Base-by-base conservation (phyloP, 53 echinoderm and acorn worm species). In the Glandiceps talaboti region DNA sequence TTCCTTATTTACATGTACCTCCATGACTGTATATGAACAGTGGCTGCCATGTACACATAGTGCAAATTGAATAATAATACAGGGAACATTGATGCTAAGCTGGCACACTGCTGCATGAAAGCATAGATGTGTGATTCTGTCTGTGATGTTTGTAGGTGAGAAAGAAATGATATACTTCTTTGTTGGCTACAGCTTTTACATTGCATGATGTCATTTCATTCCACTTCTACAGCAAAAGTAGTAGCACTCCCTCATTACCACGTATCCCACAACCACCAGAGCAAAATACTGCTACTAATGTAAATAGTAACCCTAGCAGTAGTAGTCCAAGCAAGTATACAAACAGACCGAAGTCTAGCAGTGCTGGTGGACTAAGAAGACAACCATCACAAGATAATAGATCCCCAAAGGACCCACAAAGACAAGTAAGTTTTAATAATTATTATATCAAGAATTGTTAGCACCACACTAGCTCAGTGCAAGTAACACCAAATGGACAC, bases 191-290 rank as follows among this genome's bases (percentile, higher is more conserved):
- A 20, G 20, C 64, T 45, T 20, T 45, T 45, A n/a, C n/a, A n/a
- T n/a, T n/a, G n/a, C n/a, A n/a, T n/a, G n/a, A n/a, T n/a, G n/a
- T n/a, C n/a, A n/a, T n/a, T n/a, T n/a, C 6, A 12, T 45, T 45
- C 20, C 64, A 45, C 64, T 45, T 20, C 20, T 45, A 45, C 64
- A 45, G 64, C 64, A 84, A 88, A 76, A 80, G 82, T 73, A 85
- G 91, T 76, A 94, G 92, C 82, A 94, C 95, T 0, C 95, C 95
- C 1, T 86, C 85, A 45, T 86, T 94, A 83, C 95, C 95, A 20
- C 88, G 87, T 31, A 94, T 94, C 78, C 81, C 92, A 30, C 86
- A 92, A 1, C 88, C 88, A 32, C 90, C 88, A 25, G 91, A 87
- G 30, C 79, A 86, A 0, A 80, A 77, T 10, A 75, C 73, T 73